Conservation (phyloP, 1,140 invertebrate genomes). For the Augochlora pura region DNA sequence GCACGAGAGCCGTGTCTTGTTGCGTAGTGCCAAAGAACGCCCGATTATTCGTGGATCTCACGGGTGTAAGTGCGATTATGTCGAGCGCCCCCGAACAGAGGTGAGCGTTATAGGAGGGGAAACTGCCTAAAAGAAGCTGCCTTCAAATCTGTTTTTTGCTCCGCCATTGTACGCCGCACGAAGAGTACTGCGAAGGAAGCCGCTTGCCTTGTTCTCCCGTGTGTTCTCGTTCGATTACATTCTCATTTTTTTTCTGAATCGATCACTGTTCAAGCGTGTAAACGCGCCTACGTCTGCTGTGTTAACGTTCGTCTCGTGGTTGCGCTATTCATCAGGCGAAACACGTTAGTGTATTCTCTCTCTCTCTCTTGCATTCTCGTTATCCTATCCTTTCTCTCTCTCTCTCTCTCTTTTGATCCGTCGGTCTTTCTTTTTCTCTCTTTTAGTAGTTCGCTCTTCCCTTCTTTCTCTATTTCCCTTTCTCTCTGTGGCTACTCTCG, state of each 20-base stretch:
- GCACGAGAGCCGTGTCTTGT: slow-evolving; percentile 32
- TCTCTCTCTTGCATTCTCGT: slow-evolving; percentile 8
- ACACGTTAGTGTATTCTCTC: slow-evolving; percentile 27
- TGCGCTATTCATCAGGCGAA: slow-evolving; percentile 38
- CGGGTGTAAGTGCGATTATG: slow-evolving; percentile 49
- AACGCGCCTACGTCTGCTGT: slow-evolving; percentile 31
- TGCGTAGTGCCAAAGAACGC: slow-evolving; percentile 36
- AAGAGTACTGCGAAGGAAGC: slow-evolving; percentile 46
- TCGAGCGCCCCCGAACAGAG: slow-evolving; percentile 55
- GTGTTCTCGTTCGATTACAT: slow-evolving; percentile 31
- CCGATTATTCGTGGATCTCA: slow-evolving; percentile 42
- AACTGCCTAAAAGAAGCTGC: slow-evolving; percentile 55
- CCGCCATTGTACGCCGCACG: slow-evolving; percentile 65
- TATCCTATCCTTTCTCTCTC: slow-evolving; percentile 3
- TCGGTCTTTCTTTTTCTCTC: slow-evolving; percentile 11
- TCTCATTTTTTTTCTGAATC: not conserved
- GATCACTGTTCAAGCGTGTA: slow-evolving; percentile 18
- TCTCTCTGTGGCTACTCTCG: slow-evolving; percentile 24
- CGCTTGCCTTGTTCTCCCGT: slow-evolving; percentile 36
- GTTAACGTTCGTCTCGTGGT: slow-evolving; percentile 45
- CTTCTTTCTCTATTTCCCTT: slow-evolving; percentile 23
- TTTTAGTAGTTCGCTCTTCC: slow-evolving; percentile 4
- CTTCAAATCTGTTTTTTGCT: slow-evolving; percentile 64
- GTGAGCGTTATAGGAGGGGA: slow-evolving; percentile 53
- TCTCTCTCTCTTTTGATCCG: slow-evolving; percentile 8